These are phyloP conservation scores for Stichodactyla helianthus DNA, from an alignment of 64 coral and sea anemone genomes.

Conservation along the genomic window DNA sequence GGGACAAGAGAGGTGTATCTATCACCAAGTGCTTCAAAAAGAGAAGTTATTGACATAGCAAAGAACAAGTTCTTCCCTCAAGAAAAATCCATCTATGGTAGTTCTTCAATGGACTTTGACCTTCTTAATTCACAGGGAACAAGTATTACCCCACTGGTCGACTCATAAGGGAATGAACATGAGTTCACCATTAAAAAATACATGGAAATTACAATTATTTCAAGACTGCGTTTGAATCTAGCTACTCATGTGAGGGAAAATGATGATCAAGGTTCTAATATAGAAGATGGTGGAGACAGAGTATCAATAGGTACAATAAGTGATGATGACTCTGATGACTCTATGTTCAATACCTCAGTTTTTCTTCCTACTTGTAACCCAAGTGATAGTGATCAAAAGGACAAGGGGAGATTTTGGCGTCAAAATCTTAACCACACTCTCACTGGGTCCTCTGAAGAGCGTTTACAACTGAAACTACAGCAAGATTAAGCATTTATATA, in stretches of 20 bases:
- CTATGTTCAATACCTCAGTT: background rate
- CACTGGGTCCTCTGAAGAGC: conserved; percentile 11
- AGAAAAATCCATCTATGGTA: no score
- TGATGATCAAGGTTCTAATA: background rate
- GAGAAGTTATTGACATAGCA: no score
- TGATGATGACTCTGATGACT: background rate
- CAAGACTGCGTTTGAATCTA: conserved; percentile 29
- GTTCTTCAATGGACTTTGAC: no score
- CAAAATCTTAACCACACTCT: background rate
- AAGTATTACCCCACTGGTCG: conserved; percentile 1
- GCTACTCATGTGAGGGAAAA: background rate
- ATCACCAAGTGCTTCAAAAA: no score
- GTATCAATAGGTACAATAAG: background rate
- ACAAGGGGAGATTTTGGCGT: background rate
- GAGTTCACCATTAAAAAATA: conserved; percentile 13
- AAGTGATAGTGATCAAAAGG: background rate
- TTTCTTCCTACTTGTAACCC: background rate
- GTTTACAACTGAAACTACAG: background rate
- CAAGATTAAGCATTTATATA: background rate
- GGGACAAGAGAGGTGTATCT: no score
- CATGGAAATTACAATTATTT: background rate
- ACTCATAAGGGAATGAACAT: background rate
- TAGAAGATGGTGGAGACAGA: background rate
- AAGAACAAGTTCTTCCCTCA: no score
- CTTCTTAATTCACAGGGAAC: conserved; percentile 2